Conservation (phyloP, 2,888 invertebrate species). For the Eupithecia exiguata region DNA sequence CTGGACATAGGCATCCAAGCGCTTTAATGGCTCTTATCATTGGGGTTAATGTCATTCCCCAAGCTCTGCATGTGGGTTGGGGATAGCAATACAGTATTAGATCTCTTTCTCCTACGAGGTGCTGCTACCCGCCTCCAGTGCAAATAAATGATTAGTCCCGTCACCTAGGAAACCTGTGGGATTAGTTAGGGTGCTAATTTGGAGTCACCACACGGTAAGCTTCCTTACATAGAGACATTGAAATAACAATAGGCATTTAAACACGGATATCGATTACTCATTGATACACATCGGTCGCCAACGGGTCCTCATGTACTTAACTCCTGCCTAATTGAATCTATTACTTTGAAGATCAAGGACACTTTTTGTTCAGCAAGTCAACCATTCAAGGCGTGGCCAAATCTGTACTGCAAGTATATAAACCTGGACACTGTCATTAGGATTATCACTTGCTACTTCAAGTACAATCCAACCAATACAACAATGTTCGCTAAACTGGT, state of each 20-base stretch:
- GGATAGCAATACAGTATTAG: not conserved
- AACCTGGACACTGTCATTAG: slow-evolving; percentile 52
- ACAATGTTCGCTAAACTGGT: slow-evolving; percentile 80
- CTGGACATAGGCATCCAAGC: not conserved
- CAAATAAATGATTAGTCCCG: too few species aligned
- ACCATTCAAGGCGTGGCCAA: slow-evolving; percentile 71
- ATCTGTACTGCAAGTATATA: slow-evolving; percentile 65
- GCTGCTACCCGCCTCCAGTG: not conserved
- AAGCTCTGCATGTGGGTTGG: not conserved
- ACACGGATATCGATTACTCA: slow-evolving; percentile 65
- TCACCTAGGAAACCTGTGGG: not conserved
- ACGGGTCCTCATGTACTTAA: slow-evolving; percentile 44
- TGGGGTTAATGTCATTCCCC: too few species aligned
- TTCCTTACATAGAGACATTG: not conserved
- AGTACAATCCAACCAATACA: slow-evolving; percentile 64
- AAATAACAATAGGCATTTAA: slow-evolving; percentile 41
- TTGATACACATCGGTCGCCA: slow-evolving; percentile 50
- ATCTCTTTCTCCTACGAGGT: not conserved
- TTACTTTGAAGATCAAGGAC: slow-evolving; percentile 80
- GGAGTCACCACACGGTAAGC: not conserved
- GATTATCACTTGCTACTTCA: slow-evolving; percentile 75
- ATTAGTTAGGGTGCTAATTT: not conserved
- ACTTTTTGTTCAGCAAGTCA: slow-evolving; percentile 68
- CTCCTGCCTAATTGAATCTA: slow-evolving; percentile 58
- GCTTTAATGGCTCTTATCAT: not conserved